Evolutionary conservation across 53 echinoderm and acorn worm species (phyloP).

Genomic region (Mesocentrotus franciscanus): DNA sequence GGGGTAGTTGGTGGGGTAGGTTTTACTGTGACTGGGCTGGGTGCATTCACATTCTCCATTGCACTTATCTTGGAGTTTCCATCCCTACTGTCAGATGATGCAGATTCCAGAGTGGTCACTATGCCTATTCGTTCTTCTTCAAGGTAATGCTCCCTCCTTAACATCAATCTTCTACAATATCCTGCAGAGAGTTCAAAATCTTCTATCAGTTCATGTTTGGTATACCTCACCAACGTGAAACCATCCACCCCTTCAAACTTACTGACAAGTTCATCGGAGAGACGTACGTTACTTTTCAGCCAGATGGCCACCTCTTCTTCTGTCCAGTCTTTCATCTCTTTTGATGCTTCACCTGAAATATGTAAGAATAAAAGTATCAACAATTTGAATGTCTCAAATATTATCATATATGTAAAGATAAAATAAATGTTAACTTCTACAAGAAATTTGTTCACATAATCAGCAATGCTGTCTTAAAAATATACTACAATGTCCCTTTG

Average conservation of each 20-base stretch:
- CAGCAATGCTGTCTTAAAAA: too few species aligned
- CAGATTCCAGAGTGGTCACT: neutral
- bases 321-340: slow-evolving; percentile 37
- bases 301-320: slow-evolving; percentile 43
- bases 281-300: neutral
- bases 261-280: slow-evolving; percentile 43
- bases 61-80: neutral
- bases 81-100: neutral
- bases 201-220: neutral
- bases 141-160: slow-evolving; percentile 2
- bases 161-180: slow-evolving; percentile 2
- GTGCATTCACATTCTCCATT: neutral
- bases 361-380: neutral
- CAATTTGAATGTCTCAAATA: too few species aligned
- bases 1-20: neutral
- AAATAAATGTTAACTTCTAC: too few species aligned
- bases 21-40: neutral
- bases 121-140: neutral
- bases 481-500: too few species aligned
- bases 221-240: slow-evolving; percentile 31
- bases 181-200: slow-evolving; percentile 26
- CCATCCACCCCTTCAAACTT: slow-evolving; percentile 45
- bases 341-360: neutral
- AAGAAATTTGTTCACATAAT: too few species aligned
- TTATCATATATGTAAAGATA: too few species aligned